Conservation (phyloP, 2,888 invertebrate genomes). For the Parnassius mnemosyne region DNA sequence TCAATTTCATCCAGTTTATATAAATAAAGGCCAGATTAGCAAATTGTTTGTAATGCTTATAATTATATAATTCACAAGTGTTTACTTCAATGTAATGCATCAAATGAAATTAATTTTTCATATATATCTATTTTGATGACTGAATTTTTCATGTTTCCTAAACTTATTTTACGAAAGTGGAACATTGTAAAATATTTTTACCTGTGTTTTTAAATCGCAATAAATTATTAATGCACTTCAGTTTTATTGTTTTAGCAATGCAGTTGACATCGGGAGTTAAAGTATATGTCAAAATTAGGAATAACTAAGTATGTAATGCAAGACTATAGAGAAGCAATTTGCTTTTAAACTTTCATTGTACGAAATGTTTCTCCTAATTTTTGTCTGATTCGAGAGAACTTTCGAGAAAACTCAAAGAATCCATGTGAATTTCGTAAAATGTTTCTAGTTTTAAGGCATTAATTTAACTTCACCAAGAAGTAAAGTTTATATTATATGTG, state of each 20-base stretch:
- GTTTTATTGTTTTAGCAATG: conserved; percentile 4
- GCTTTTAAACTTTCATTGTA: conserved; percentile 10
- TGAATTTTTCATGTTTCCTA: too few relatives aligned
- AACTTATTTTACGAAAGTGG: too few relatives aligned
- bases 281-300: neutral
- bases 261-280: neutral
- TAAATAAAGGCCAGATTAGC: too few relatives aligned
- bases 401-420: neutral
- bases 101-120: too few relatives aligned
- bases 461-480: conserved; percentile 21
- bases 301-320: neutral
- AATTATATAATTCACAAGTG: too few relatives aligned
- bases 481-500: conserved; percentile 31
- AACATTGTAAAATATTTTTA: too few relatives aligned
- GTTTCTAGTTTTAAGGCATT: conserved; percentile 24
- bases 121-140: too few relatives aligned
- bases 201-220: neutral
- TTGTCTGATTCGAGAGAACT: neutral
- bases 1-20: too few relatives aligned
- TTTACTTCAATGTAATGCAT: too few relatives aligned
- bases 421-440: conserved; percentile 18
- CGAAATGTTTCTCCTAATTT: conserved; percentile 7
- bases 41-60: too few relatives aligned
- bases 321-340: conserved; percentile 2
- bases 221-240: neutral